Base-by-base conservation (phyloP, 2,888 invertebrate species). In the Acrobasis repandana region DNA sequence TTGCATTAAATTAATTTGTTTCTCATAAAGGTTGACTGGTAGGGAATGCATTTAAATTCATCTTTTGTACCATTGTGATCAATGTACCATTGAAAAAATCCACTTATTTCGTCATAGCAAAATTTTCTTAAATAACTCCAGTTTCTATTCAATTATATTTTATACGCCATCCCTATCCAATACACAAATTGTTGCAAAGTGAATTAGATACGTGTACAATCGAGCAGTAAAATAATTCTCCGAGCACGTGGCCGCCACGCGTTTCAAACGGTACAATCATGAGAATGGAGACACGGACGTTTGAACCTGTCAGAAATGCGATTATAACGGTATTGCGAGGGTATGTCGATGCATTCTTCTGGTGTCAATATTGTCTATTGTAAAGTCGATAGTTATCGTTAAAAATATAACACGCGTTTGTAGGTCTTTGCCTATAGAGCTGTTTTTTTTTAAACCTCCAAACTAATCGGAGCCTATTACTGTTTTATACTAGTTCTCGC, bases 241-340 rank as follows among this genome's bases (percentile, higher is more conserved):
- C 68, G 63, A 67, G 63, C 69, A 67, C 69, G 65, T 67, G 67
- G 64, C 46, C 4, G 62, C 62, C 86, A 85, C 88, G 86, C 79
- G 87, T 64, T 83, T 74, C 64, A 76, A 3, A 4, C 28, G 28
- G 6, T 28, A 8, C 72, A 88, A 86, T 88, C 86, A 83, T 72
- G 82, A 83, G 84, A 88, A 87, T 88, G 84, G 88, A 78, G 81
- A 82, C 79, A 81, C 70, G 79, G 74, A 71, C 74, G 65, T 67
- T 75, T 72, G 71, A 72, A 70, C 72, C 34, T 56, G 28, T 54
- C 38, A 38, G 36, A 52, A 48, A 58, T 49, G 16, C 33, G 49
- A 58, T 49, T 58, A 36, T 20, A 43, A 33, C 14, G 34, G 10
- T 36, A 9, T 46, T 9, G 14, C 6, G 18, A 33, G 47, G 56